phyloP scores from a whole-genome alignment of 2,888 invertebrate genomes.

The Neoscelio sp. region DNA sequence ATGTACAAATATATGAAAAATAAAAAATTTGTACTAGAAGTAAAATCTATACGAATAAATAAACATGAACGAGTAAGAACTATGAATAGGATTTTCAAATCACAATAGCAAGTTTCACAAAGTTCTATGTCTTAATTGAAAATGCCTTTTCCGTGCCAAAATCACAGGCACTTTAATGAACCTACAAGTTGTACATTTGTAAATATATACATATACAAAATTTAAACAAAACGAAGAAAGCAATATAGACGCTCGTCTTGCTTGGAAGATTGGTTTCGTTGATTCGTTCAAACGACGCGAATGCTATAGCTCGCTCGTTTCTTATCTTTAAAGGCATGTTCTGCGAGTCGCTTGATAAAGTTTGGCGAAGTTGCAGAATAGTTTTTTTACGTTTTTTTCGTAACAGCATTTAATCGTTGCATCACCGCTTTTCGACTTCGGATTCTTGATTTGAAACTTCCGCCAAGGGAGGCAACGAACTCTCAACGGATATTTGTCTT shows the following conservation, averaged over 20 bases:
- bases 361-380: slow-evolving; percentile 2
- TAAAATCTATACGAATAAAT: no score
- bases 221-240: slow-evolving; percentile 38
- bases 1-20: no score
- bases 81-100: not conserved
- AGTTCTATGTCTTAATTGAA: not conserved
- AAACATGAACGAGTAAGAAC: not conserved
- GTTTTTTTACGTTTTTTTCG: not conserved
- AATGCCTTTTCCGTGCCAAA: slow-evolving; percentile 19
- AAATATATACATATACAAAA: slow-evolving; percentile 41
- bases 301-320: slow-evolving; percentile 50
- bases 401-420: slow-evolving; percentile 15
- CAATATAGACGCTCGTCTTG: slow-evolving; percentile 18
- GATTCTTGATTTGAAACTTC: slow-evolving; percentile 81
- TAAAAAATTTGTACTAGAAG: no score
- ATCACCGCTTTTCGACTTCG: slow-evolving; percentile 77
- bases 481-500: slow-evolving; percentile 85
- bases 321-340: slow-evolving; percentile 50
- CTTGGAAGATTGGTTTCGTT: slow-evolving; percentile 75
- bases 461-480: slow-evolving; percentile 83
- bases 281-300: slow-evolving; percentile 70
- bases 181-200: slow-evolving; percentile 11
- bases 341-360: slow-evolving; percentile 25
- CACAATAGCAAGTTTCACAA: slow-evolving; percentile 3
- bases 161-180: slow-evolving; percentile 46